Evolutionary conservation across 2,113 vertebrate species (phyloP), one percentile per base, ranked within the genome.

Genomic region (Indicator indicator): DNA sequence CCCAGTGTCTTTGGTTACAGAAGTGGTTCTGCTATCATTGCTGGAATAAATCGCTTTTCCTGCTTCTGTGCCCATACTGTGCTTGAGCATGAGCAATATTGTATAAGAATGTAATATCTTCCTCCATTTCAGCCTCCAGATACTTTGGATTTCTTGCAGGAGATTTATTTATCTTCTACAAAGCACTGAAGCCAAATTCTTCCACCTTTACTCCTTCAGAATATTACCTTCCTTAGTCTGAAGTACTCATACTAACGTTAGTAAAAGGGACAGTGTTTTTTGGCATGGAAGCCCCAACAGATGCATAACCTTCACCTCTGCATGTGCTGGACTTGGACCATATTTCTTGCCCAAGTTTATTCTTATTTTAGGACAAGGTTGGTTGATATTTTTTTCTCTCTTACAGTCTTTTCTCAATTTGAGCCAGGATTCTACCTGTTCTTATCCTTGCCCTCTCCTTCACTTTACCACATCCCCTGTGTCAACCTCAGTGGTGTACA

Each of bases 11-110:
- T 86, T 82, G 76, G 54, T 92, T 73, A 92, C 13, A 62, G 69
- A 95, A 88, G n/a, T 76, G n/a, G 30, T 90, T 91, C 36, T n/a
- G 67, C 65, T 88, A 48, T 56, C 87, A 86, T 72, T 94, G 64
- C 42, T 91, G 56, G 82, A 93, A 95, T 91, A 94, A 94, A 96
- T 95, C 76, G 76, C 40, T 71, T 74, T 40, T 30, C 42, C 55
- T 54, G 3, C 62, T 56, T 73, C 54, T 75, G 36, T 84, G 73
- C 15, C 63, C 27, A 73, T 67, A 5, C n/a, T 95, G 48, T 74
- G n/a, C 24, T 82, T 92, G 93, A 96, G 56, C 48, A 85, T 60
- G 52, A 88, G 50, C 64, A 96, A 16, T 95, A 89, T 36, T 1
- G 1, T 93, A 14, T 73, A 88, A 78, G 36, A 71, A 28, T 77